Evolutionary conservation across 2,113 vertebrate species (phyloP).

Genomic region (Chaenogobius annularis): DNA sequence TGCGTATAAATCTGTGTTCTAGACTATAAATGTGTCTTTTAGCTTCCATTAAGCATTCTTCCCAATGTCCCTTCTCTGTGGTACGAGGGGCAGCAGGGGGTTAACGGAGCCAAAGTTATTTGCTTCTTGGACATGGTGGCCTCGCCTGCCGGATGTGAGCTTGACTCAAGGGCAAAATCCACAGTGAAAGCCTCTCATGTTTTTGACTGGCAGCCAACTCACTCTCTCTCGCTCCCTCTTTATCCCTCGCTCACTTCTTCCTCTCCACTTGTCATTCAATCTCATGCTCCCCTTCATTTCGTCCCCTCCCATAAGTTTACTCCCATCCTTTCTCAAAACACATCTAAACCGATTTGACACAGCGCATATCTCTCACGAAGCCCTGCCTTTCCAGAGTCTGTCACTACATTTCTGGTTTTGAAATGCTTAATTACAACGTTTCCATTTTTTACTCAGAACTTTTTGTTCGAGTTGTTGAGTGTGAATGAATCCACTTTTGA

Average conservation of each 20-base stretch:
- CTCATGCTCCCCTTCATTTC: conserved; percentile 26
- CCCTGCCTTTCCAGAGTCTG: conserved; percentile 28
- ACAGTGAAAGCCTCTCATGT: conserved; percentile 74
- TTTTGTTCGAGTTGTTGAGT: neutral
- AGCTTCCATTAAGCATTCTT: conserved; percentile 7
- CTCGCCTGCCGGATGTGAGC: conserved; percentile 71
- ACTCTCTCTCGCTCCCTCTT: conserved; percentile 16
- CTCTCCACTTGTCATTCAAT: conserved; percentile 25
- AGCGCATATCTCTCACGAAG: conserved; percentile 41
- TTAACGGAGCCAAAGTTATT: conserved; percentile 65
- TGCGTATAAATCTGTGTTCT: neutral
- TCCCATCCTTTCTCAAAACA: conserved; percentile 53
- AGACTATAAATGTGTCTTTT: neutral
- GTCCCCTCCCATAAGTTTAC: conserved; percentile 39
- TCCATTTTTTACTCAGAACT: neutral
- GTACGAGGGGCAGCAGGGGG: conserved; percentile 47
- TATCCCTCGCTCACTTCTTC: conserved; percentile 25
- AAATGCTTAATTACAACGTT: neutral
- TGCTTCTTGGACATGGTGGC: conserved; percentile 68
- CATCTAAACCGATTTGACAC: conserved; percentile 44
- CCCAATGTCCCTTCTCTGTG: conserved; percentile 32
- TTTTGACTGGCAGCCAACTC: conserved; percentile 66
- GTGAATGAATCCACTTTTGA: neutral
- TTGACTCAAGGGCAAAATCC: conserved; percentile 76
- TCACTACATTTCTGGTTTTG: conserved; percentile 12